A percentile compares a stretch with the other conserved stretches of the same genome.
These are phyloP conservation scores for Linurgus olivaceus DNA, from an alignment of 2,797 vertebrate species.

Conservation along the genomic window DNA sequence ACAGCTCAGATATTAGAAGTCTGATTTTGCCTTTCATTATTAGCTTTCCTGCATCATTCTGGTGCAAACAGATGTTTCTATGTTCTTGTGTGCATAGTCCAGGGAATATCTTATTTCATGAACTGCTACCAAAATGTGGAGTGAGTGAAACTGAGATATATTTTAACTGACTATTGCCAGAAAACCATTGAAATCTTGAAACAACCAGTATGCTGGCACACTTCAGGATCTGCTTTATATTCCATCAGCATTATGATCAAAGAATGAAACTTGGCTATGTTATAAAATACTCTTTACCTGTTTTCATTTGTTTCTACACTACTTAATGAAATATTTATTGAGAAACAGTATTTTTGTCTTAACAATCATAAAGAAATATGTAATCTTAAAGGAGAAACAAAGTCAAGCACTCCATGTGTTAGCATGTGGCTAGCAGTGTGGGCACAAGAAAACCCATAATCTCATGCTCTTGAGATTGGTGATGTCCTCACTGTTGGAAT, in stretches of 20 bases:
- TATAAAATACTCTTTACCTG: background rate
- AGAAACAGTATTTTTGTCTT: background rate
- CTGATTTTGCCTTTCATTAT: background rate
- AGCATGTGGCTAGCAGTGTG: no score
- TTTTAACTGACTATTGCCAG: background rate
- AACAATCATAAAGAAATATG: background rate
- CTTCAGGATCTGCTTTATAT: background rate
- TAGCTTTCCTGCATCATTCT: background rate
- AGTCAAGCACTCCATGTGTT: background rate
- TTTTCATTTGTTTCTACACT: background rate
- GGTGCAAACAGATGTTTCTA: background rate
- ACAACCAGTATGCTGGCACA: background rate
- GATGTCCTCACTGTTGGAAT: background rate
- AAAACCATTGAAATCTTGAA: background rate
- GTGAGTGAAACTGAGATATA: background rate
- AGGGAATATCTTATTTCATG: background rate
- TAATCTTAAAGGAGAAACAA: background rate
- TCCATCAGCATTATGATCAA: background rate
- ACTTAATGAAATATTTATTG: background rate
- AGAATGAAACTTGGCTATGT: accelerated
- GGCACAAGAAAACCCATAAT: background rate
- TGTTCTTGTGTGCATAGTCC: background rate
- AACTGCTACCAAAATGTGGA: background rate
- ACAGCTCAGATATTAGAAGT: background rate
- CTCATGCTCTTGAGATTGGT: background rate